Conservation (phyloP, 1,140 invertebrate genomes). For the Choristoneura fumiferana region DNA sequence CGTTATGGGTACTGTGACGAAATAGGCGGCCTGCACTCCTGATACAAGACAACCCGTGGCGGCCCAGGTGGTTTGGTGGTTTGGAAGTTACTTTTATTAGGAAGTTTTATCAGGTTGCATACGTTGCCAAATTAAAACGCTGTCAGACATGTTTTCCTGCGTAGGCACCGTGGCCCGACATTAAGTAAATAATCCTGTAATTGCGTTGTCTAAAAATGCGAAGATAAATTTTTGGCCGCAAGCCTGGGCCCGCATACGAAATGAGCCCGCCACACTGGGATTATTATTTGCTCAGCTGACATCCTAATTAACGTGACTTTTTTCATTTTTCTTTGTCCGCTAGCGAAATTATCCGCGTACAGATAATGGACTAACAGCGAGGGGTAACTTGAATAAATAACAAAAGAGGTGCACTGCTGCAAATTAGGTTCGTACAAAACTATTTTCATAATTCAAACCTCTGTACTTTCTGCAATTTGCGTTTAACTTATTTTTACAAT, state of each 20-base stretch:
- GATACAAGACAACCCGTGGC: too few species aligned
- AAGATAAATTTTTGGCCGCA: conserved; percentile 57
- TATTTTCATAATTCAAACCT: conserved; percentile 18
- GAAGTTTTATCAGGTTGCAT: conserved; percentile 21
- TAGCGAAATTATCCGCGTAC: conserved; percentile 42
- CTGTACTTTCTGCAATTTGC: not conserved
- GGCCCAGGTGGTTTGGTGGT: too few species aligned
- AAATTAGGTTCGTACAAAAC: conserved; percentile 20
- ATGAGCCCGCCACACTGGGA: conserved; percentile 48
- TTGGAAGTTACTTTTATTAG: conserved; percentile 4
- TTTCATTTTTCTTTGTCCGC: conserved; percentile 45
- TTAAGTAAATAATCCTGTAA: conserved; percentile 63
- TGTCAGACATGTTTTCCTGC: conserved; percentile 36
- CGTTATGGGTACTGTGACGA: too few species aligned
- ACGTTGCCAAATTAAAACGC: conserved; percentile 30
- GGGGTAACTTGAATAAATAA: conserved; percentile 37
- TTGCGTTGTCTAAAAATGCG: conserved; percentile 61
- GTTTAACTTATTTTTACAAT: conserved; percentile 29
- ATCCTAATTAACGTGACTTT: conserved; percentile 67
- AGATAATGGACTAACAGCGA: conserved; percentile 42
- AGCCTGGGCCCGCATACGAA: conserved; percentile 54
- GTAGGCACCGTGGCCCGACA: conserved; percentile 29
- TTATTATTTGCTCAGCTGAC: conserved; percentile 68
- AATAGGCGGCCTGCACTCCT: too few species aligned
- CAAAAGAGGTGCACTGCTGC: conserved; percentile 28